Base-by-base conservation (phyloP, 2,113 vertebrate species). In the Sinocyclocheilus anophthalmus region DNA sequence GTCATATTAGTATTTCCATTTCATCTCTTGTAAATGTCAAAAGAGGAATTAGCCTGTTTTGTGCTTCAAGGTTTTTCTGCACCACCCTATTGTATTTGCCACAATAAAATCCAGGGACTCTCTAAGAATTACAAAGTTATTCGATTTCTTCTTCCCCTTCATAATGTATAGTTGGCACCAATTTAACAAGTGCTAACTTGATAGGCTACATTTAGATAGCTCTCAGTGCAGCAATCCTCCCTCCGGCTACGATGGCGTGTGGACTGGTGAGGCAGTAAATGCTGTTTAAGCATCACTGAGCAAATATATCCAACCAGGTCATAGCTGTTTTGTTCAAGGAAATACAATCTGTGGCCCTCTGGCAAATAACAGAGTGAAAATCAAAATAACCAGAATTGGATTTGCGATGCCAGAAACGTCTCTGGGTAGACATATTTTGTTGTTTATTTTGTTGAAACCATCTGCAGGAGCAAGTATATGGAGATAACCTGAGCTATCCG, bases 221-320 rank as follows among this genome's bases (percentile, higher is more conserved):
- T 87, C 89, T 94, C 85, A 75, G 92, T 86, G 88, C 70, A 77
- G 88, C 90, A 84, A 76, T 87, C 85, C 89, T 93, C 87, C 93
- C 92, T 76, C 61, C 76, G 90, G 93, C 92, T 92, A 91, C 77
- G 88, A 76, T 86, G 87, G 88, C 88, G 88, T 90, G 90, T 90
- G 91, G 91, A 92, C 92, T 93, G 91, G 83, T 77, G 93, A 92
- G 88, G 89, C 83, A 92, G 91, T 93, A 93, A 94, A 94, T 92
- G 88, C 89, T 90, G 87, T 85, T 92, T 91, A 93, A 90, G 93
- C 94, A 92, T 93, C 93, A 87, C 91, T 93, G 92, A 92, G 90
- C 91, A 92, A 94, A 94, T 91, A 94, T 84, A 92, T 93, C 91
- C 89, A 92, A 87, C 85, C 85, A 78, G 92, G 91, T 88, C 90